Evolutionary conservation across 2,888 invertebrate species (phyloP).

Genomic region (Macaria liturata): DNA sequence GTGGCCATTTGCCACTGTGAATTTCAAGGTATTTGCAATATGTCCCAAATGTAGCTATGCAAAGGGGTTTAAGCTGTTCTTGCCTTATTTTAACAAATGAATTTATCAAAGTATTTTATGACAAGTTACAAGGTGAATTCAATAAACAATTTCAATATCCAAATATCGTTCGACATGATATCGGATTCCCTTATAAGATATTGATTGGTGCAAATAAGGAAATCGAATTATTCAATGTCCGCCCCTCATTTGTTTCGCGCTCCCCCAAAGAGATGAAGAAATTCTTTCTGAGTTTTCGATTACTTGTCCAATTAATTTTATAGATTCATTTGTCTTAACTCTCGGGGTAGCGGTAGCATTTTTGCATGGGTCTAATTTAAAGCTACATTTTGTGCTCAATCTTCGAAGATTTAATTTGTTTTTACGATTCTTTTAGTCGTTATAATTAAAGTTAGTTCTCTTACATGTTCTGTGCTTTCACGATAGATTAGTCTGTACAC

Average conservation of each 20-base stretch:
- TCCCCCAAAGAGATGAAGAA: conserved; percentile 81
- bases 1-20: conserved; percentile 1
- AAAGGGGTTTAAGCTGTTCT: too few species aligned
- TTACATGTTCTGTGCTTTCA: too few species aligned
- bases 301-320: conserved; percentile 84
- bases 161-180: conserved; percentile 55
- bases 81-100: too few species aligned
- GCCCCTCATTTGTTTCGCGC: conserved; percentile 80
- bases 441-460: too few species aligned
- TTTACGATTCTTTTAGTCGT: too few species aligned
- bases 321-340: conserved; percentile 81
- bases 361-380: conserved; percentile 22
- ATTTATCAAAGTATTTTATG: too few species aligned
- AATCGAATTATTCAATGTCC: conserved; percentile 83
- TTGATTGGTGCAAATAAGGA: conserved; percentile 83
- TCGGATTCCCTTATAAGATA: conserved; percentile 74
- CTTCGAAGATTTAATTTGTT: background rate
- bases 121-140: conserved; percentile 13
- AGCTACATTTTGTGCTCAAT: conserved; percentile 14
- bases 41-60: too few species aligned
- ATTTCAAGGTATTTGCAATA: too few species aligned
- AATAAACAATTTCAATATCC: conserved; percentile 43
- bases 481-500: too few species aligned
- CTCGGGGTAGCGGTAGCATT: conserved; percentile 35
- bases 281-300: conserved; percentile 84